Percentiles rank a stretch among this genome's conserved stretches.
These are phyloP conservation scores for Gephyroberyx darwinii DNA, from an alignment of 2,797 vertebrate species.

Conservation along the genomic window DNA sequence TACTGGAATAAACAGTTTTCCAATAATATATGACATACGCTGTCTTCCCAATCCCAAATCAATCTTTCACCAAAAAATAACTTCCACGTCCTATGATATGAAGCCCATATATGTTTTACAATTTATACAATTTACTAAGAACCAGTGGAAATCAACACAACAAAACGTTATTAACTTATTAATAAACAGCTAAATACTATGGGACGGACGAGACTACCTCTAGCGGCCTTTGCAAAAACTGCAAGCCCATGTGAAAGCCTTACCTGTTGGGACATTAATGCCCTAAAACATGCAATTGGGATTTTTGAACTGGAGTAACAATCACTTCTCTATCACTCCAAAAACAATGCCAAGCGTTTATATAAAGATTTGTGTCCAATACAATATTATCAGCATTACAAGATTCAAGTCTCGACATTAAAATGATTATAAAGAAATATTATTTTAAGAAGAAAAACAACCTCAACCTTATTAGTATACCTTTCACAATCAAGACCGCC, in stretches of 20 bases:
- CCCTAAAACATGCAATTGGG: background rate
- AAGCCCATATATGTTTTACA: background rate
- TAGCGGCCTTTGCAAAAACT: conserved; percentile 38
- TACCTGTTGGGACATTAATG: background rate
- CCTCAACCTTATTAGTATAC: too few species aligned
- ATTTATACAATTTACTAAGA: conserved; percentile 6
- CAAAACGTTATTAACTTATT: conserved; percentile 19
- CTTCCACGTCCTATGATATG: background rate
- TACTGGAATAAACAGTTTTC: conserved; percentile 45
- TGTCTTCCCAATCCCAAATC: conserved; percentile 1
- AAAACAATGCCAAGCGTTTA: background rate
- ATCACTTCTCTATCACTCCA: background rate
- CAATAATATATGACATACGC: conserved; percentile 21
- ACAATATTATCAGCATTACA: background rate
- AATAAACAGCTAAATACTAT: conserved; percentile 18
- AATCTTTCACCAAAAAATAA: background rate
- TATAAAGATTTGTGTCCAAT: background rate
- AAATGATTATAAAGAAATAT: background rate
- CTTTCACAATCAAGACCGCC: too few species aligned
- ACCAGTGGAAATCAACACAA: conserved; percentile 32
- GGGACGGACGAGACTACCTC: conserved; percentile 56
- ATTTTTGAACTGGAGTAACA: background rate
- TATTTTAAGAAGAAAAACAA: background rate
- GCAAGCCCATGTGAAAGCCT: conserved; percentile 15
- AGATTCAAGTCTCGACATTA: background rate